These are phyloP conservation scores for Etheostoma spectabile DNA, from an alignment of 2,113 vertebrate species.

Conservation along the genomic window DNA sequence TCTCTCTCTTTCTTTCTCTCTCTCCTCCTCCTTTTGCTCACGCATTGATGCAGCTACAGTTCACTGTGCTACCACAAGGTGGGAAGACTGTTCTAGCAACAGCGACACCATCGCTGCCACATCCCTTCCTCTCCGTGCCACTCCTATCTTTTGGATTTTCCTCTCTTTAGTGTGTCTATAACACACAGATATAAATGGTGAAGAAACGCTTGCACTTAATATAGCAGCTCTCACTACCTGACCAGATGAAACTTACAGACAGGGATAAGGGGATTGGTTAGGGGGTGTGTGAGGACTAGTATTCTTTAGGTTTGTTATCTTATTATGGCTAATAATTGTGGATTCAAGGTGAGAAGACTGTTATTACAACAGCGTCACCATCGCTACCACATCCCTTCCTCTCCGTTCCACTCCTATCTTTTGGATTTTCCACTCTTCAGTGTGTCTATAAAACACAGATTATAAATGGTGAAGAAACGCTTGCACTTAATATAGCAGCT, in stretches of 20 bases:
- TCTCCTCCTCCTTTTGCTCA: conserved; percentile 62
- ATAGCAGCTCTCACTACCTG: conserved; percentile 1
- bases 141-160: conserved; percentile 62
- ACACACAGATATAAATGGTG: conserved; percentile 6
- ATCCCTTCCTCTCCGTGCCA: conserved; percentile 66
- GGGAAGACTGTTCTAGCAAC: conserved; percentile 90
- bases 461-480: conserved; percentile 2
- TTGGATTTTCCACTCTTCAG: conserved; percentile 45
- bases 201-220: conserved; percentile 10
- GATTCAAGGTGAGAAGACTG: conserved; percentile 88
- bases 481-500: neutral
- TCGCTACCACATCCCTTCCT: conserved; percentile 69
- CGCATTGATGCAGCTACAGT: conserved; percentile 90
- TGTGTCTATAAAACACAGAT: conserved; percentile 8
- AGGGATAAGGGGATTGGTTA: conserved; percentile 13
- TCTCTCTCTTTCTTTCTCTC: conserved; percentile 41
- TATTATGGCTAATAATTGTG: conserved; percentile 33
- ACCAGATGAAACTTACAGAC: neutral
- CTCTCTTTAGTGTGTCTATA: conserved; percentile 28
- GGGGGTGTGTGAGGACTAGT: neutral
- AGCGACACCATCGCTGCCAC: conserved; percentile 75
- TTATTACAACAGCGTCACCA: conserved; percentile 80
- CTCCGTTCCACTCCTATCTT: conserved; percentile 67
- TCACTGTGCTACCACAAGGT: conserved; percentile 96
- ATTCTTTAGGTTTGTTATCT: conserved; percentile 13